Conservation (phyloP, 2,113 vertebrate genomes). For the Pituophis catenifer region DNA sequence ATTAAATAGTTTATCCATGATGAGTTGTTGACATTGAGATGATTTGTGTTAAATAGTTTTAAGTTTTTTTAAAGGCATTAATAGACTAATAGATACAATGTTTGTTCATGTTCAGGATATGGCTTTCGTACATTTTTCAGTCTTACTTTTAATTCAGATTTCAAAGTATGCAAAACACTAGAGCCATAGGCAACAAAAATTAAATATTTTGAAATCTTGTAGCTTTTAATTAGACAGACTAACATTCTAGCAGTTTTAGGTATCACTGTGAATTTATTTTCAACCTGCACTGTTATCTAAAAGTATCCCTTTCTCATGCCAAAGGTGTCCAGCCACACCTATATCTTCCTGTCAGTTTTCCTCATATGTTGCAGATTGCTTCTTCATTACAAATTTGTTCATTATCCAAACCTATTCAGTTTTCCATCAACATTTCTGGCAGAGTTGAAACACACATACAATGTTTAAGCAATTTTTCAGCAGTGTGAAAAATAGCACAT, state of each 20-base stretch:
- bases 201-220: neutral
- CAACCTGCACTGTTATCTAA: neutral
- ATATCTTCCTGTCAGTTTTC: neutral
- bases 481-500: neutral
- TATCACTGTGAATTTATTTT: neutral
- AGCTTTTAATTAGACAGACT: neutral
- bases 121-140: slow-evolving; percentile 60
- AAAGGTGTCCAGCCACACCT: neutral
- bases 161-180: neutral
- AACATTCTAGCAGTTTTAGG: neutral
- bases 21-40: slow-evolving; percentile 82
- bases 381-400: neutral
- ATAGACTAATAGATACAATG: slow-evolving; percentile 67
- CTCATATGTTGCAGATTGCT: neutral
- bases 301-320: neutral
- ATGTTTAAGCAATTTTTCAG: neutral
- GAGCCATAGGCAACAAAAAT: neutral
- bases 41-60: slow-evolving; percentile 83
- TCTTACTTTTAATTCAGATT: neutral
- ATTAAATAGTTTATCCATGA: slow-evolving; percentile 82
- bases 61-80: slow-evolving; percentile 79
- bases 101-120: slow-evolving; percentile 68
- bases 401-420: neutral
- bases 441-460: neutral
- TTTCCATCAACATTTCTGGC: neutral